These are phyloP conservation scores for Tipula vernalis DNA, from an alignment of 2,888 invertebrate species.

Conservation along the genomic window DNA sequence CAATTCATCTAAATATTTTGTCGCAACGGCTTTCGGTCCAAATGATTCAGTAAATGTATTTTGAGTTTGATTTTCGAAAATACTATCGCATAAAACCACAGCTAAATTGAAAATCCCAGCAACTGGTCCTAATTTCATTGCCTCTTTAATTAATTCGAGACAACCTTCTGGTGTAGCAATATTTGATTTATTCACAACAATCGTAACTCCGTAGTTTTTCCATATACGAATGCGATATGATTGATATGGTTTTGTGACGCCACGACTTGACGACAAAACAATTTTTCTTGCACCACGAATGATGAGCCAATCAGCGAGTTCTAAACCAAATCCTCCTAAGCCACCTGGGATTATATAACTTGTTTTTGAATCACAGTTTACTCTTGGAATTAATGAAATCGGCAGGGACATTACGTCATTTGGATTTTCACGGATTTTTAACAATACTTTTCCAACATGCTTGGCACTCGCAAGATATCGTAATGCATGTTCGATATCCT, in stretches of 20 bases:
- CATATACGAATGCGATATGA: slow-evolving; percentile 33
- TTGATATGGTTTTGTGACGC: slow-evolving; percentile 73
- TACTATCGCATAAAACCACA: slow-evolving; percentile 60
- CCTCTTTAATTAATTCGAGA: slow-evolving; percentile 48
- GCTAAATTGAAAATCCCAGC: slow-evolving; percentile 86
- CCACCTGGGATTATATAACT: slow-evolving; percentile 60
- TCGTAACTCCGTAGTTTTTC: slow-evolving; percentile 40
- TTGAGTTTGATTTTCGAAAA: slow-evolving; percentile 63
- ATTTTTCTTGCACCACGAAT: slow-evolving; percentile 67
- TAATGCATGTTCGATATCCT: slow-evolving; percentile 61
- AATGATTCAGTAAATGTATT: slow-evolving; percentile 55
- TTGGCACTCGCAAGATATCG: slow-evolving; percentile 53
- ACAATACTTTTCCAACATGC: slow-evolving; percentile 62
- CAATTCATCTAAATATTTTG: slow-evolving; percentile 58
- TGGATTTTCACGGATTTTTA: slow-evolving; percentile 29
- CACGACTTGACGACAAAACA: slow-evolving; percentile 68
- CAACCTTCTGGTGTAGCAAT: slow-evolving; percentile 59
- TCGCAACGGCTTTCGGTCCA: slow-evolving; percentile 71
- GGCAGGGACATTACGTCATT: slow-evolving; percentile 23
- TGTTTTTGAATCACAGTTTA: slow-evolving; percentile 26
- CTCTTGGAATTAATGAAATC: slow-evolving; percentile 24
- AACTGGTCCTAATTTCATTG: slow-evolving; percentile 51
- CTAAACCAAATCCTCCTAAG: slow-evolving; percentile 85
- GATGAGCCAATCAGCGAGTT: slow-evolving; percentile 76
- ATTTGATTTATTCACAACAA: slow-evolving; percentile 42